Percentiles rank a stretch among this genome's conserved stretches.
Evolutionary conservation across 2,888 invertebrate genomes (phyloP).

Genomic region (Tribolium freemani): DNA sequence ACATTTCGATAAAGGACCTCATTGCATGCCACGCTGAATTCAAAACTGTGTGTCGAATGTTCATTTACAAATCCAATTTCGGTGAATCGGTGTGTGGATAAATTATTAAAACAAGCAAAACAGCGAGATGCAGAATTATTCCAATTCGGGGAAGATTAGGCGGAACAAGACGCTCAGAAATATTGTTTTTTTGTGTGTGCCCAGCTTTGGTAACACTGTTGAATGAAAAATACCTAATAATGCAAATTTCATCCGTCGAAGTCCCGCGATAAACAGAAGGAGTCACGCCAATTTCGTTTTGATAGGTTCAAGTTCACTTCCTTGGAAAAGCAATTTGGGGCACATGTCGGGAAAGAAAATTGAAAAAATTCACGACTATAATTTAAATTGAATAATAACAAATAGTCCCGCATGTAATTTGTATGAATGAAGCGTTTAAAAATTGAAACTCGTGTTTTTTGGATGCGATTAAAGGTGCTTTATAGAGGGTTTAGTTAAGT

Average conservation of each 20-base stretch:
- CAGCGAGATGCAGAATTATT: neutral
- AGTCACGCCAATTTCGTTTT: constrained; percentile 14
- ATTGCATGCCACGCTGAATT: constrained; percentile 7
- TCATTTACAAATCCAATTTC: constrained; percentile 15
- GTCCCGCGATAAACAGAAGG: constrained; percentile 1
- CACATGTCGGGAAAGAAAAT: constrained; percentile 13
- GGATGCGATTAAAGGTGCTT: neutral
- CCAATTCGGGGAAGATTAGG: neutral
- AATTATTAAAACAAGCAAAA: neutral
- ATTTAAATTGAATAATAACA: constrained; percentile 2
- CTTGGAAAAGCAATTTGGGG: constrained; percentile 9
- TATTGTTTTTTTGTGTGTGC: no score
- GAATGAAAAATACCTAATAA: neutral
- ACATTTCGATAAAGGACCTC: constrained; percentile 2
- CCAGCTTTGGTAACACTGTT: no score
- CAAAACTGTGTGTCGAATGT: constrained; percentile 14
- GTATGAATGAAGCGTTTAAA: constrained; percentile 6
- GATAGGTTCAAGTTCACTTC: constrained; percentile 6
- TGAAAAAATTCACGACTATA: neutral
- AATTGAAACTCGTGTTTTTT: constrained; percentile 11
- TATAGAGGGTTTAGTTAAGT: constrained; percentile 16
- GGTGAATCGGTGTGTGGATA: neutral
- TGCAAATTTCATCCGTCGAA: neutral
- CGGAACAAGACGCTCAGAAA: no score
- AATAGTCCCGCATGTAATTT: constrained; percentile 1